These are phyloP conservation scores for Epizoanthus rinbou DNA, from an alignment of 92 coral and sea anemone species.

Conservation along the genomic window DNA sequence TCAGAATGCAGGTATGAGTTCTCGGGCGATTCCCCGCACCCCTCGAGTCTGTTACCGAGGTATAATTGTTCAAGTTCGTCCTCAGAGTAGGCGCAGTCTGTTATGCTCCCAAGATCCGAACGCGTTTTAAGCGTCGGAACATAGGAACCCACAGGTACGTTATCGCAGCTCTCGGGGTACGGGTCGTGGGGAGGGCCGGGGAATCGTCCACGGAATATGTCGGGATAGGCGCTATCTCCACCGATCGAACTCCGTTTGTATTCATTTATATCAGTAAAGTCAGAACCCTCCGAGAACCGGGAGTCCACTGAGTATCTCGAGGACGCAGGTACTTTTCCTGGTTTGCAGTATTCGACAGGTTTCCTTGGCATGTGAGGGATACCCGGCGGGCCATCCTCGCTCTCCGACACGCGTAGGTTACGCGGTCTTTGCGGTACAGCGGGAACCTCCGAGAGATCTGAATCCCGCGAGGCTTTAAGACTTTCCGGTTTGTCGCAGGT, in stretches of 20 bases:
- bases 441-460: slow-evolving; percentile 68
- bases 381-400: slow-evolving; percentile 78
- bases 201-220: slow-evolving; percentile 76
- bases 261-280: slow-evolving; percentile 76
- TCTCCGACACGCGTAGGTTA: slow-evolving; percentile 75
- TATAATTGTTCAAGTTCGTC: slow-evolving; percentile 84
- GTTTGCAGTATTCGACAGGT: slow-evolving; percentile 72
- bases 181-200: slow-evolving; percentile 90
- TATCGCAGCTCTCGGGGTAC: slow-evolving; percentile 85
- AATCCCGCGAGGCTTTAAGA: slow-evolving; percentile 75
- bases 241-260: slow-evolving; percentile 51
- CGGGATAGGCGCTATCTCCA: slow-evolving; percentile 66
- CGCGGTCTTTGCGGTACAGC: slow-evolving; percentile 87
- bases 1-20: slow-evolving; percentile 87
- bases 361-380: slow-evolving; percentile 78
- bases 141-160: slow-evolving; percentile 80
- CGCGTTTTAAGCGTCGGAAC: slow-evolving; percentile 73
- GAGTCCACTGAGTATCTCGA: slow-evolving; percentile 88
- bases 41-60: slow-evolving; percentile 90
- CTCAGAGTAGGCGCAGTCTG: slow-evolving; percentile 80
- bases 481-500: slow-evolving; percentile 75
- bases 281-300: slow-evolving; percentile 76
- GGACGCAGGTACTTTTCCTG: slow-evolving; percentile 60
- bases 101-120: slow-evolving; percentile 84
- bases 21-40: slow-evolving; percentile 90